Percentiles rank a stretch among this genome's conserved stretches.
phyloP scores from a whole-genome alignment of 35 echinoderm and acorn worm genomes.

The Heliocidaris erythrogramma region DNA sequence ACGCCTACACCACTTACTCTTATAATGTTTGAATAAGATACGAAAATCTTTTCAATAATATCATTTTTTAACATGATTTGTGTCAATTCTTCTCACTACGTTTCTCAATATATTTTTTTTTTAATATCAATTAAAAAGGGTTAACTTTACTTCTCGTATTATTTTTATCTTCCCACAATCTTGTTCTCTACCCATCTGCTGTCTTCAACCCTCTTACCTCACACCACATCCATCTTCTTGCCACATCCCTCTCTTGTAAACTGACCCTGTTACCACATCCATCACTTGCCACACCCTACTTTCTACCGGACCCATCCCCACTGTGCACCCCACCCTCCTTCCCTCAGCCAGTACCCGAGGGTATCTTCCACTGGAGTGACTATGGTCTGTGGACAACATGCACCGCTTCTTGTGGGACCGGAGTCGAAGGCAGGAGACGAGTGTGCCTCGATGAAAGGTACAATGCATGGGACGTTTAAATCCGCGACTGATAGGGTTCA shows the following conservation, averaged over 20 bases:
- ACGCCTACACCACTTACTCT: neutral
- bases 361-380: constrained; percentile 46
- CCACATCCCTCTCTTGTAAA: neutral
- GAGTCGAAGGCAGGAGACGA: neutral
- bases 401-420: constrained; percentile 34
- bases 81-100: neutral
- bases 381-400: constrained; percentile 37
- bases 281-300: neutral
- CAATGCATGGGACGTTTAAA: neutral
- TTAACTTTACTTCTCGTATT: neutral
- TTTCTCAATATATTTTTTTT: neutral
- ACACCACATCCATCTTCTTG: neutral
- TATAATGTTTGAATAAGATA: neutral
- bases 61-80: neutral
- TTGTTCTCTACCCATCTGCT: neutral
- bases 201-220: neutral
- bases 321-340: neutral
- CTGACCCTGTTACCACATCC: neutral
- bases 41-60: neutral
- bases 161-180: neutral
- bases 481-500: too few species aligned
- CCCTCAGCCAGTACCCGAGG: constrained; percentile 21
- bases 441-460: constrained; percentile 46
- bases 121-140: neutral
- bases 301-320: neutral